These are phyloP conservation scores for Galaxias olidus DNA, from an alignment of 2,797 vertebrate species.

Conservation along the genomic window DNA sequence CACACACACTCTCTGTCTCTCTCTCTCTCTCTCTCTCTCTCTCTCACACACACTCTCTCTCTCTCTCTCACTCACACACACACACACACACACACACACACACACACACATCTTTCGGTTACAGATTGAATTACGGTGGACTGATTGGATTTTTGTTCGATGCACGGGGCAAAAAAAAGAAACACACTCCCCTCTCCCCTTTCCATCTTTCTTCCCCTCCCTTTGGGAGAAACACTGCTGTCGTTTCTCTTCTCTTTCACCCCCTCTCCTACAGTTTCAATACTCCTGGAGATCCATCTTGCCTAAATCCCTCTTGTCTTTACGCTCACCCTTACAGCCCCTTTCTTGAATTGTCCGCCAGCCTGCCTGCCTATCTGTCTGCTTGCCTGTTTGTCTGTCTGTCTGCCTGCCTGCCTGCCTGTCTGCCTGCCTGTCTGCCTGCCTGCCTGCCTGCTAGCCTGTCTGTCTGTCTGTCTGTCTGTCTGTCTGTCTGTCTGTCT, in stretches of 20 bases:
- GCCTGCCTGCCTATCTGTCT: conserved; percentile 19
- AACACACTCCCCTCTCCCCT: conserved; percentile 16
- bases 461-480: conserved; percentile 25
- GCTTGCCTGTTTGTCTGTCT: conserved; percentile 22
- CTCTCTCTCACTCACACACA: conserved; percentile 10
- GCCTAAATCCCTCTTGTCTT: conserved; percentile 9
- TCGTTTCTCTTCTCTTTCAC: not conserved
- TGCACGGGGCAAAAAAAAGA: conserved; percentile 60
- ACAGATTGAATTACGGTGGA: conserved; percentile 67
- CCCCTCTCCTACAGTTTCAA: conserved; percentile 7
- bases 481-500: conserved; percentile 26
- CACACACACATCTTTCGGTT: conserved; percentile 53
- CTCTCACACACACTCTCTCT: not conserved
- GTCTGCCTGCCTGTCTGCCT: conserved; percentile 33
- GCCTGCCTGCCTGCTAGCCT: too few relatives aligned
- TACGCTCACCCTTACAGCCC: too few relatives aligned
- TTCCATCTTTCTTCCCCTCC: conserved; percentile 26
- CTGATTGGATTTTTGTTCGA: conserved; percentile 72
- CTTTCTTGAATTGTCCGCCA: too few relatives aligned
- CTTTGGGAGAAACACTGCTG: conserved; percentile 19
- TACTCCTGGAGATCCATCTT: conserved; percentile 5
- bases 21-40: conserved; percentile 18
- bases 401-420: conserved; percentile 26
- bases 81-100: conserved; percentile 20
- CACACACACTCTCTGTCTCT: conserved; percentile 5